phyloP scores from a whole-genome alignment of 37 sponge, comb jelly and placozoan genomes.

The Chondrosia reniformis region DNA sequence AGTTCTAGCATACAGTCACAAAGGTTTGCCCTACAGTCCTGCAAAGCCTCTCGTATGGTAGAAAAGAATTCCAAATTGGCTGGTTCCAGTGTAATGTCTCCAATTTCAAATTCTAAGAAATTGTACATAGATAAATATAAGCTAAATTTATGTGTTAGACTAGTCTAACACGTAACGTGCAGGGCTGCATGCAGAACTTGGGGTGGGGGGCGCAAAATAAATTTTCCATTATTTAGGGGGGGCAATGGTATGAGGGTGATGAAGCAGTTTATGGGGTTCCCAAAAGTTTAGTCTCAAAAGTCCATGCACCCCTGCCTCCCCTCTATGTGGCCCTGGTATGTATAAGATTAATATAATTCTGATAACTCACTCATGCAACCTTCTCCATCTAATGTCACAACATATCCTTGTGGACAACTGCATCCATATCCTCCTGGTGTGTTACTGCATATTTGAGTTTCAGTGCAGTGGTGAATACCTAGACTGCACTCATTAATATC shows the following conservation, averaged over 20 bases:
- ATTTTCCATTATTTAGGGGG: not conserved
- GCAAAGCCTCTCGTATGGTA: not conserved
- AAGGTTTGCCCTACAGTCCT: not conserved
- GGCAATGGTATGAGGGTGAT: no score
- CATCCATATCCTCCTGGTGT: not conserved
- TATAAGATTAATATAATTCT: not conserved
- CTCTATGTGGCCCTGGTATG: no score
- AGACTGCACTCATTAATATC: not conserved
- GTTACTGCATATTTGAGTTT: not conserved
- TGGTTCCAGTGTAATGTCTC: not conserved
- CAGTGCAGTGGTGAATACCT: not conserved
- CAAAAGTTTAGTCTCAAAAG: no score
- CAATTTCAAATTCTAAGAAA: slow-evolving; percentile 9
- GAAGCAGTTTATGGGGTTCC: no score
- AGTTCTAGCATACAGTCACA: not conserved
- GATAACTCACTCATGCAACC: not conserved
- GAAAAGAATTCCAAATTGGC: not conserved
- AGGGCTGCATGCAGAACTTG: no score
- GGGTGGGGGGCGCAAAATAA: no score
- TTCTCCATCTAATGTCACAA: not conserved
- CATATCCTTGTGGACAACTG: not conserved
- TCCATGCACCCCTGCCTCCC: no score
- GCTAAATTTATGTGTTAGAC: no score
- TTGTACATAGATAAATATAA: not conserved
- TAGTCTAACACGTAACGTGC: no score